phyloP scores from a whole-genome alignment of 92 coral and sea anemone genomes.

The Zoanthus solanderi region DNA sequence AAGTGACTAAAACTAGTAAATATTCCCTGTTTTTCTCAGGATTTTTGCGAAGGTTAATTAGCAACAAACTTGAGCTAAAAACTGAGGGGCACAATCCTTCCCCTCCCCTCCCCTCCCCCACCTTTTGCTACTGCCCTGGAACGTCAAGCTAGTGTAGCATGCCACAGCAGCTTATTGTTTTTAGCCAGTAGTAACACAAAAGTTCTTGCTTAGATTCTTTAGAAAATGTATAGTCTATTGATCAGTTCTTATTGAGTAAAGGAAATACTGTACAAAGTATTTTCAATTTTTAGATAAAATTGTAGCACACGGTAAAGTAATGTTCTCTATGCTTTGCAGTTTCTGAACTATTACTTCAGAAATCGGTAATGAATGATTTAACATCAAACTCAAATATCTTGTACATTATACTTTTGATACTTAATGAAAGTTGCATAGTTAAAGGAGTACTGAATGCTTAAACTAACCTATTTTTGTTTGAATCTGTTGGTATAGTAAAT shows the following conservation, averaged over 20 bases:
- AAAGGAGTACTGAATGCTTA: not conserved
- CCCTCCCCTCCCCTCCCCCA: too few species aligned
- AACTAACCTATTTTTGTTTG: too few species aligned
- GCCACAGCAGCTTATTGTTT: not conserved
- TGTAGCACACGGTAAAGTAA: not conserved
- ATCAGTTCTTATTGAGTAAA: not conserved
- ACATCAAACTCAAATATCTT: not conserved
- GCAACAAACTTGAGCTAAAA: too few species aligned
- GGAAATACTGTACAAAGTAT: not conserved
- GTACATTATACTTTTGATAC: not conserved
- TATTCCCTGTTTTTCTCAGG: too few species aligned
- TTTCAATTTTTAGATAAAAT: not conserved
- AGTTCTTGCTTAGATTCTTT: not conserved
- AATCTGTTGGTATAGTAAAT: too few species aligned
- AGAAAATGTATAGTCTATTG: not conserved
- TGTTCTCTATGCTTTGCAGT: conserved; percentile 20
- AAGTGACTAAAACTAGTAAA: too few species aligned
- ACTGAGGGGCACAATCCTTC: too few species aligned
- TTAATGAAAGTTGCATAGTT: not conserved
- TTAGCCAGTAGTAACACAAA: not conserved
- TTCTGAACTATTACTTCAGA: not conserved
- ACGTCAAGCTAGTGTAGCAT: not conserved
- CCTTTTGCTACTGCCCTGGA: too few species aligned
- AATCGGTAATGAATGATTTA: not conserved
- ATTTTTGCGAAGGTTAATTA: too few species aligned